A percentile compares a stretch with the other conserved stretches of the same genome.
These are phyloP conservation scores for Polylopha cassiicola DNA, from an alignment of 2,888 invertebrate genomes.

Conservation along the genomic window DNA sequence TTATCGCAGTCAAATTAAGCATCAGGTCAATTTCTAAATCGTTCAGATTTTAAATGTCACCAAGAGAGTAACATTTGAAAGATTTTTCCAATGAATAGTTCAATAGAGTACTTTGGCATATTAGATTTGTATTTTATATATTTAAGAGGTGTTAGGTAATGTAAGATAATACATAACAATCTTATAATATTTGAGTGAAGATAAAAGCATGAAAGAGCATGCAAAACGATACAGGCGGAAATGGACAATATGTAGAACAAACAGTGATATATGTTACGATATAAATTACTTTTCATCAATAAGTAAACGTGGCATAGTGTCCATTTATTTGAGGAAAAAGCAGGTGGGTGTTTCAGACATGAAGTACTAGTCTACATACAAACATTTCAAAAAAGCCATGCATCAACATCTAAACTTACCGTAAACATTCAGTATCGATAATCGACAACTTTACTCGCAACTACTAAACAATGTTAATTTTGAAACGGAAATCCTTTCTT, in stretches of 20 bases:
- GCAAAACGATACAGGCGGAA: slow-evolving; percentile 34
- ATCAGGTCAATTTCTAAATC: no score
- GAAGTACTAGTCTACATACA: slow-evolving; percentile 35
- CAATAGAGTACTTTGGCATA: no score
- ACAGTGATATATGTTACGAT: no score
- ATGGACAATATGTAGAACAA: slow-evolving; percentile 45
- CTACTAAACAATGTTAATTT: slow-evolving; percentile 56
- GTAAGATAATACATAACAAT: no score
- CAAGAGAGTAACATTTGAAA: no score
- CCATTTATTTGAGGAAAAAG: slow-evolving; percentile 45
- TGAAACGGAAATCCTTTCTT: slow-evolving; percentile 68
- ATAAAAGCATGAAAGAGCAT: slow-evolving; percentile 45
- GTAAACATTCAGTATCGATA: slow-evolving; percentile 63
- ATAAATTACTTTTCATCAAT: no score
- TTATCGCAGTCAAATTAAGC: no score
- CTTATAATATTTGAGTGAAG: slow-evolving; percentile 34
- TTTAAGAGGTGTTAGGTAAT: no score
- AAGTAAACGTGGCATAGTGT: slow-evolving; percentile 33
- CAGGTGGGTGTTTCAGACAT: slow-evolving; percentile 44
- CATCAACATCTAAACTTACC: slow-evolving; percentile 57
- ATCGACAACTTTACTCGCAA: slow-evolving; percentile 73
- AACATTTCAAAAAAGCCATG: slow-evolving; percentile 54
- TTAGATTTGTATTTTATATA: no score
- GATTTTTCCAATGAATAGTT: no score
- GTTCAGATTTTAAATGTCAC: no score